phyloP scores from a whole-genome alignment of 92 coral and sea anemone genomes.

The Epizoanthus ramosus region DNA sequence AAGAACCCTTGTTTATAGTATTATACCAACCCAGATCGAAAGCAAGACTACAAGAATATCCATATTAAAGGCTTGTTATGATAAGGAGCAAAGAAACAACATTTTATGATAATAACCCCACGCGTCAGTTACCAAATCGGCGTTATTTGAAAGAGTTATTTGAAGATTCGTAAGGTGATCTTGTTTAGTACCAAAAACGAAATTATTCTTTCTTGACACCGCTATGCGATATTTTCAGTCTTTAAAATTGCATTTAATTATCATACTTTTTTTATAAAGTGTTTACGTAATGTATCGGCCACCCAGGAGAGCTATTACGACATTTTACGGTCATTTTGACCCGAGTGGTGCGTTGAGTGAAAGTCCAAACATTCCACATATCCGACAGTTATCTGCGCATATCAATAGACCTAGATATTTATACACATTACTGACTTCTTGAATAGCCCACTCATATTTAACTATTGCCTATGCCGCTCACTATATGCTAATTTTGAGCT shows the following conservation, averaged over 20 bases:
- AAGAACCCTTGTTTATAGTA: background rate
- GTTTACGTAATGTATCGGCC: background rate
- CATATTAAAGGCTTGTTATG: background rate
- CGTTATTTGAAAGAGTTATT: background rate
- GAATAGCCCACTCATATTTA: background rate
- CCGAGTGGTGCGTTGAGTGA: background rate
- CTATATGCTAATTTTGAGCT: slow-evolving; percentile 7
- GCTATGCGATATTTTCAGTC: no score
- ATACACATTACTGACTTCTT: background rate
- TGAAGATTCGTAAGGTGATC: background rate
- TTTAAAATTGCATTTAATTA: no score
- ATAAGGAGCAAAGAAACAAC: background rate
- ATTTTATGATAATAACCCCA: background rate
- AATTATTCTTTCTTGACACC: no score
- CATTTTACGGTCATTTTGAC: background rate
- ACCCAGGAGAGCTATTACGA: slow-evolving; percentile 6
- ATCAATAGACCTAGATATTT: background rate
- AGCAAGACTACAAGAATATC: background rate
- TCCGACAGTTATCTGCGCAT: background rate
- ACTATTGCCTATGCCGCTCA: background rate
- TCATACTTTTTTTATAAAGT: no score
- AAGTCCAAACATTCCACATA: background rate
- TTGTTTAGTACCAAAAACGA: background rate
- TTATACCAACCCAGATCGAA: background rate
- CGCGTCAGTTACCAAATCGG: background rate